Conservation (phyloP, 2,888 invertebrate species). For the Drosophila fungiperda region DNA sequence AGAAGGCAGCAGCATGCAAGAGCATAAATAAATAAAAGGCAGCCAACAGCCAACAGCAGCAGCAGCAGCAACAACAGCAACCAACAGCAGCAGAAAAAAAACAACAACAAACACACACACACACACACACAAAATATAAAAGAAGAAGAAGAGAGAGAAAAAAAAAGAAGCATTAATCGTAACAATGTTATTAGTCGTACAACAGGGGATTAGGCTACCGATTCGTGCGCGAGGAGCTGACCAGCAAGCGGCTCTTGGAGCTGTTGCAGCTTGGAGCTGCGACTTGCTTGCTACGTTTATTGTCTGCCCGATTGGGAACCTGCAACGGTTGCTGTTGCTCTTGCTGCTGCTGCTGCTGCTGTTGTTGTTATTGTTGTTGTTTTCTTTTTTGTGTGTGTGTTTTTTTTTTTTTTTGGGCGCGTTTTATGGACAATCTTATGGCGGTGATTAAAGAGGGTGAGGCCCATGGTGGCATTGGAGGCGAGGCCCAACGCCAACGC, state of each 20-base stretch:
- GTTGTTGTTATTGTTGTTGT: conserved; percentile 19
- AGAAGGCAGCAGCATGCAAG: conserved; percentile 58
- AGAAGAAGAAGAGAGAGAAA: conserved; percentile 23
- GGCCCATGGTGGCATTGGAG: conserved; percentile 55
- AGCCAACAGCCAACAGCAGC: conserved; percentile 45
- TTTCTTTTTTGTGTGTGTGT: conserved; percentile 25
- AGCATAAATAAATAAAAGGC: conserved; percentile 74
- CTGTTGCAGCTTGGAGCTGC: conserved; percentile 31
- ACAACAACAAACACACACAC: conserved; percentile 22
- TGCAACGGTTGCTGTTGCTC: conserved; percentile 48
- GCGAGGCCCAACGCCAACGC: conserved; percentile 58
- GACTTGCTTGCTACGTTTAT: conserved; percentile 45
- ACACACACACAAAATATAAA: conserved; percentile 31
- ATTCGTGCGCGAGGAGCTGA: conserved; percentile 72
- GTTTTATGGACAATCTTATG: conserved; percentile 79
- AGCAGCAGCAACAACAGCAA: conserved; percentile 13
- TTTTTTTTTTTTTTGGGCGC: conserved; percentile 50
- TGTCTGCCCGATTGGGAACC: conserved; percentile 62
- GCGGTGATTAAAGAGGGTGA: conserved; percentile 77
- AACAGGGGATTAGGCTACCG: conserved; percentile 85
- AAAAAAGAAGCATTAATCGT: conserved; percentile 83
- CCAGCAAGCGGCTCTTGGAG: conserved; percentile 40
- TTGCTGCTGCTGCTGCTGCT: conserved; percentile 16
- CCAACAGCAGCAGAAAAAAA: conserved; percentile 42
- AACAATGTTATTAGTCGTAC: conserved; percentile 85